These are phyloP conservation scores for Eleutherodactylus coqui DNA, from an alignment of 2,797 vertebrate species.

Conservation along the genomic window DNA sequence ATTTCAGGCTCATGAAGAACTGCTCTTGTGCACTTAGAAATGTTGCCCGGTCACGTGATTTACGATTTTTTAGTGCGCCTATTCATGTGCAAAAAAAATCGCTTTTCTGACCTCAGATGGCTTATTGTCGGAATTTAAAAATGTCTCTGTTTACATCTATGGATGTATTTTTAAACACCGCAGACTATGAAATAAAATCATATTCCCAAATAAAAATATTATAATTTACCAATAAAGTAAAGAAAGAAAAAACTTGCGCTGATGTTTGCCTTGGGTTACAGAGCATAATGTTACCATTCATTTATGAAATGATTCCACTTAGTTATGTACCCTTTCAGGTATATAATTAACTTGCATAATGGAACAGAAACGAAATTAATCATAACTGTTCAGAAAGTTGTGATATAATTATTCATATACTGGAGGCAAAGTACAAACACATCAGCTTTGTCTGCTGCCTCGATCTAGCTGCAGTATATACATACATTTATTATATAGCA, in stretches of 20 bases:
- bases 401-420: constrained; percentile 51
- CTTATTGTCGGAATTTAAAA: neutral
- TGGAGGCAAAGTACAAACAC: constrained; percentile 47
- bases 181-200: neutral
- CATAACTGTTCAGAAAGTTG: constrained; percentile 47
- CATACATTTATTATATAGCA: constrained; percentile 36
- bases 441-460: constrained; percentile 33
- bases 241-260: constrained; percentile 24
- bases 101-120: too few species aligned
- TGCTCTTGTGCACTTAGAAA: too few species aligned
- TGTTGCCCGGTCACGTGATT: too few species aligned
- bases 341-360: constrained; percentile 57
- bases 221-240: constrained; percentile 32
- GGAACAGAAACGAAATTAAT: constrained; percentile 48
- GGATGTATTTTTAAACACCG: neutral
- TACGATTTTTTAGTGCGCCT: too few species aligned
- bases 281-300: constrained; percentile 27
- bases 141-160: neutral
- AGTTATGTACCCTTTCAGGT: constrained; percentile 53
- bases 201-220: constrained; percentile 21
- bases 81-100: too few species aligned
- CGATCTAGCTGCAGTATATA: neutral
- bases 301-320: constrained; percentile 50
- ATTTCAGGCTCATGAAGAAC: too few species aligned
- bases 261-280: constrained; percentile 39